Conservation (phyloP, 1,140 invertebrate genomes). For the Ephestia elutella region DNA sequence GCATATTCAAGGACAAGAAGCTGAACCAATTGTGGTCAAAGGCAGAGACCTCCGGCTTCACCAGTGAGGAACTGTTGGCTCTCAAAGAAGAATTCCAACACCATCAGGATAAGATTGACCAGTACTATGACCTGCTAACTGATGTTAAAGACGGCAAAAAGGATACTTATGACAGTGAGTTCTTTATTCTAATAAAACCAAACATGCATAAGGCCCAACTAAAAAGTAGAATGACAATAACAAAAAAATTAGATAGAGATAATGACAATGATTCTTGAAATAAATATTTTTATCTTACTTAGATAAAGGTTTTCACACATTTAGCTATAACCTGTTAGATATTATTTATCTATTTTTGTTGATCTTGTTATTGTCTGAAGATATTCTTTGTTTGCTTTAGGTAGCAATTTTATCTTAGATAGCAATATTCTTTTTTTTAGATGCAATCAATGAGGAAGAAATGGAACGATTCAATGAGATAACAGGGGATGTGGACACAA, state of each 20-base stretch:
- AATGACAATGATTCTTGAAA: too few relatives aligned
- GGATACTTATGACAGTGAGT: constrained; percentile 79
- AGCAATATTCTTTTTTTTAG: constrained; percentile 27
- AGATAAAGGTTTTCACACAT: too few relatives aligned
- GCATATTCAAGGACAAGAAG: constrained; percentile 92
- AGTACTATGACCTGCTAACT: constrained; percentile 87
- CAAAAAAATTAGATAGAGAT: too few relatives aligned
- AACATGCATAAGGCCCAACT: too few relatives aligned
- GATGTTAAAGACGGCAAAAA: constrained; percentile 77
- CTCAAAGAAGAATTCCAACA: constrained; percentile 93
- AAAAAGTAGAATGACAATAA: too few relatives aligned
- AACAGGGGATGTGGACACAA: constrained; percentile 44
- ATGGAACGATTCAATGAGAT: constrained; percentile 78
- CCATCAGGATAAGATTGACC: constrained; percentile 94
- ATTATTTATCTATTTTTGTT: constrained; percentile 11
- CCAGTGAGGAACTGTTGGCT: constrained; percentile 85
- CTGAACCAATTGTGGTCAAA: constrained; percentile 93
- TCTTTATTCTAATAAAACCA: too few relatives aligned
- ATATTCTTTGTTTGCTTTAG: too few relatives aligned
- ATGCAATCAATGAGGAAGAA: constrained; percentile 79
- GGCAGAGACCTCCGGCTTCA: constrained; percentile 89
- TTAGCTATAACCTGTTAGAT: too few relatives aligned
- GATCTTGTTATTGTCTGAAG: too few relatives aligned
- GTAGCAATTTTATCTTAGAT: too few relatives aligned
- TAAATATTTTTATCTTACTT: too few relatives aligned